phyloP scores from a whole-genome alignment of 53 echinoderm and acorn worm genomes.

The Temnopleurus reevesii region DNA sequence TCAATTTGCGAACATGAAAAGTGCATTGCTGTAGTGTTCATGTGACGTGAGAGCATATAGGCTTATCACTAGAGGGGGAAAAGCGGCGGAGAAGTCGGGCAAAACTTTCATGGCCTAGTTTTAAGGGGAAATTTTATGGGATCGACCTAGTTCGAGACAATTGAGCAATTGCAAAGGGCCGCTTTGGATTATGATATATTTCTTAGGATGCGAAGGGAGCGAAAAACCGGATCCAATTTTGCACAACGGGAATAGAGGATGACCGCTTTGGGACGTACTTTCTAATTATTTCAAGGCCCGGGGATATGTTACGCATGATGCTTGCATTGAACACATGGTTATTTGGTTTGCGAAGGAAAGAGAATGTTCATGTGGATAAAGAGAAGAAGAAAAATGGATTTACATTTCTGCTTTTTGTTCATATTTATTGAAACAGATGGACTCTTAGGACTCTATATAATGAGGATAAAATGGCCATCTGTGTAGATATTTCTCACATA shows the following conservation, averaged over 20 bases:
- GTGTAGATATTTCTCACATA: too few relatives aligned
- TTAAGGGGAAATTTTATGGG: conserved; percentile 38
- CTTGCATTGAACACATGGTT: too few relatives aligned
- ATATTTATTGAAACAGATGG: too few relatives aligned
- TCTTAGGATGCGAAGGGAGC: background rate
- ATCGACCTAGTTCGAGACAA: conserved; percentile 37
- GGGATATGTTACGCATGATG: too few relatives aligned
- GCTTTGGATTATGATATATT: background rate
- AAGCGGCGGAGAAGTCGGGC: background rate
- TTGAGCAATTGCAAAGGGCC: background rate
- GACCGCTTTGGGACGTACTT: background rate
- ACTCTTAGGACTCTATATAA: too few relatives aligned
- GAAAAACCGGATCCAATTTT: background rate
- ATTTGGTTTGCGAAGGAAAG: too few relatives aligned
- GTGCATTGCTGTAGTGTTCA: conserved; percentile 23
- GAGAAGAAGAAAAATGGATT: too few relatives aligned
- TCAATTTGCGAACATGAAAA: conserved; percentile 4
- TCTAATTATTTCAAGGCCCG: background rate
- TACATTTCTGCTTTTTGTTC: too few relatives aligned
- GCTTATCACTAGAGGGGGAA: background rate
- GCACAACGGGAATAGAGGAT: background rate
- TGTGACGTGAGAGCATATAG: background rate
- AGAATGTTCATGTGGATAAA: too few relatives aligned
- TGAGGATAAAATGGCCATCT: too few relatives aligned
- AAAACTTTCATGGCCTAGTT: conserved; percentile 42